A percentile compares a stretch with the other conserved stretches of the same genome.
Evolutionary conservation across 2,797 vertebrate genomes (phyloP).

Genomic region (Silurus lanzhouensis): DNA sequence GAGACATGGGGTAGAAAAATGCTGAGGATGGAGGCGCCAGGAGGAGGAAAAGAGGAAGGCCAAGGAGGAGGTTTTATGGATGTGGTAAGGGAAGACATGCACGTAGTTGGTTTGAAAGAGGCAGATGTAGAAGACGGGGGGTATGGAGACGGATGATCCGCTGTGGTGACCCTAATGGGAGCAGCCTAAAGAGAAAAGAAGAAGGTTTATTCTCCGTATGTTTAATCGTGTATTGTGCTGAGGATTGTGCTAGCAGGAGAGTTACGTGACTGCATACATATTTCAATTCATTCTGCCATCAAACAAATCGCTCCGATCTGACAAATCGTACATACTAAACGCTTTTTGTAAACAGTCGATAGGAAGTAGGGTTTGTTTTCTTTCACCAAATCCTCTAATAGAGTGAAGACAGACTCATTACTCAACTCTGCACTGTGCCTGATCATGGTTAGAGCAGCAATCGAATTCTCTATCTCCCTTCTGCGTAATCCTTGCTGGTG

Average conservation of each 20-base stretch:
- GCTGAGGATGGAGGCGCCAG: no score
- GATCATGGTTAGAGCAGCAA: slow-evolving; percentile 40
- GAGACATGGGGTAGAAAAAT: no score
- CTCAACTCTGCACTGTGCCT: neutral
- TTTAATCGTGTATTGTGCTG: neutral
- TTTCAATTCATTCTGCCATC: neutral
- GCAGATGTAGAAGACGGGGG: no score
- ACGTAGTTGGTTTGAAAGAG: no score
- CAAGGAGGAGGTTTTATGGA: no score
- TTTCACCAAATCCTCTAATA: neutral
- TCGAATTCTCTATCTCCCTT: slow-evolving; percentile 57
- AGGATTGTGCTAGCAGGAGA: neutral
- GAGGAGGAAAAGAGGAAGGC: no score
- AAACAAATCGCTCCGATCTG: neutral
- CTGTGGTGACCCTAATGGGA: no score
- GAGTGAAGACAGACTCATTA: neutral
- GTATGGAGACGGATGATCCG: no score
- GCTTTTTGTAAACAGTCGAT: neutral
- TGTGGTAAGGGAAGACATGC: no score
- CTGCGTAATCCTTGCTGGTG: slow-evolving; percentile 51
- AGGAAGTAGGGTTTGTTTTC: neutral
- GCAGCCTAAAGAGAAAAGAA: no score
- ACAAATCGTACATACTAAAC: neutral
- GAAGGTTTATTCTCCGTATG: neutral
- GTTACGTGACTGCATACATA: neutral